A percentile compares a stretch with the other conserved stretches of the same genome.
Evolutionary conservation across 2,113 vertebrate genomes (phyloP).

Genomic region (Nycticebus coucang): DNA sequence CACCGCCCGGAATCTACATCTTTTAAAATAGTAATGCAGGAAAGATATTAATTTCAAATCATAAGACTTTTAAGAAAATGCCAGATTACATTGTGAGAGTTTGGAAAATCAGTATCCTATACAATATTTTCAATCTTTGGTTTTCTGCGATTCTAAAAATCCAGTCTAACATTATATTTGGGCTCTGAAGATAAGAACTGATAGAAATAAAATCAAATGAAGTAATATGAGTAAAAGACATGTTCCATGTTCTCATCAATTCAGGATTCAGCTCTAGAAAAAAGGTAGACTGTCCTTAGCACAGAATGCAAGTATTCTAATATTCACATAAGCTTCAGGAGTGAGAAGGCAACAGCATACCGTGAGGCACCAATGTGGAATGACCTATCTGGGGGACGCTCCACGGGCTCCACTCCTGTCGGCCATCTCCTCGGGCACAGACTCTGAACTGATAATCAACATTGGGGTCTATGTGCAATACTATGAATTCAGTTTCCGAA

Average conservation of each 20-base stretch:
- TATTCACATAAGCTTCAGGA: background rate
- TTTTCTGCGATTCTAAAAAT: background rate
- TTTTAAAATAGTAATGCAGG: background rate
- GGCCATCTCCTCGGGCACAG: constrained; percentile 95
- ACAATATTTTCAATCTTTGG: background rate
- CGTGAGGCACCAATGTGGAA: constrained; percentile 93
- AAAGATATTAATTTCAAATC: background rate
- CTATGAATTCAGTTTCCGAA: constrained; percentile 92
- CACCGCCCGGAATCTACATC: background rate
- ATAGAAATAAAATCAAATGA: constrained; percentile 24
- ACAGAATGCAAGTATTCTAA: background rate
- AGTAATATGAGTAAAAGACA: background rate
- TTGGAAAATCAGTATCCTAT: background rate
- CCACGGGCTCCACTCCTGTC: constrained; percentile 98
- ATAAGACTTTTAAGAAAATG: background rate
- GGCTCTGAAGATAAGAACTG: background rate
- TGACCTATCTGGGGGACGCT: constrained; percentile 91
- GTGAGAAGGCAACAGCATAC: constrained; percentile 80
- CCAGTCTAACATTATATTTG: background rate
- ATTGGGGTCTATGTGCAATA: constrained; percentile 94
- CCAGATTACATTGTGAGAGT: background rate
- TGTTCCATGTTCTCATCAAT: background rate
- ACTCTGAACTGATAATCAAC: constrained; percentile 94
- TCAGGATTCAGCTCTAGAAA: background rate
- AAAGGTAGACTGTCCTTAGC: no score